Conservation (phyloP, 2,113 vertebrate species). For the Saccopteryx leptura region DNA sequence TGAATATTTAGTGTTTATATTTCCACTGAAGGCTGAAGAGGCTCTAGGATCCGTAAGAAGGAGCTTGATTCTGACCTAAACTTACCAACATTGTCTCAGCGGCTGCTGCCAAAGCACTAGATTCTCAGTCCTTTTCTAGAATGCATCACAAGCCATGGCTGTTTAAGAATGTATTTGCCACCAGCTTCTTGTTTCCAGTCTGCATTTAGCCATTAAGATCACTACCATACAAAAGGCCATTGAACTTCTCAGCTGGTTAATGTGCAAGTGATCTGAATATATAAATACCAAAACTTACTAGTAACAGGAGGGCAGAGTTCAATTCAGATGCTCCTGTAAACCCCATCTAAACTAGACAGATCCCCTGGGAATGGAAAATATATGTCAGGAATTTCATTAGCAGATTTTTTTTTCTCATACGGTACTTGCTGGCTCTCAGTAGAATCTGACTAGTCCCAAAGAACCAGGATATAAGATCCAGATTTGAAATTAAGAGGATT, state of each 20-base stretch:
- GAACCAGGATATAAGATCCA: not conserved
- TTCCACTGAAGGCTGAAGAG: not conserved
- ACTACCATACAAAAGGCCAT: not conserved
- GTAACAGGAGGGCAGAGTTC: not conserved
- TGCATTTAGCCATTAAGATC: not conserved
- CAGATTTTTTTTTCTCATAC: constrained; percentile 31
- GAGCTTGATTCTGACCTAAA: not conserved
- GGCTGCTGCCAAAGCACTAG: not conserved
- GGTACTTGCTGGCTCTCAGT: not conserved
- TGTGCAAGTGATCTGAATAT: not conserved
- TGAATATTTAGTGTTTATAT: not conserved
- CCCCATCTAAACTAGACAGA: not conserved
- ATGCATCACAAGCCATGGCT: not conserved
- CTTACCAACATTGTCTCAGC: not conserved
- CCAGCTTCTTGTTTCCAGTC: not conserved
- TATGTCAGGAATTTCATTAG: constrained; percentile 33
- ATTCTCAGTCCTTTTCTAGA: not conserved
- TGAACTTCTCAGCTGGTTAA: not conserved
- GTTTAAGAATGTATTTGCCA: not conserved
- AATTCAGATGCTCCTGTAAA: not conserved
- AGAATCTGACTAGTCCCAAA: not conserved
- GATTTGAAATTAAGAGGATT: constrained; percentile 39
- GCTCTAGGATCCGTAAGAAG: not conserved
- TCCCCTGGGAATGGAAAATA: not conserved
- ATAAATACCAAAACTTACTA: not conserved